phyloP scores from a whole-genome alignment of 2,888 invertebrate species.

The Chrysodeixis includens region DNA sequence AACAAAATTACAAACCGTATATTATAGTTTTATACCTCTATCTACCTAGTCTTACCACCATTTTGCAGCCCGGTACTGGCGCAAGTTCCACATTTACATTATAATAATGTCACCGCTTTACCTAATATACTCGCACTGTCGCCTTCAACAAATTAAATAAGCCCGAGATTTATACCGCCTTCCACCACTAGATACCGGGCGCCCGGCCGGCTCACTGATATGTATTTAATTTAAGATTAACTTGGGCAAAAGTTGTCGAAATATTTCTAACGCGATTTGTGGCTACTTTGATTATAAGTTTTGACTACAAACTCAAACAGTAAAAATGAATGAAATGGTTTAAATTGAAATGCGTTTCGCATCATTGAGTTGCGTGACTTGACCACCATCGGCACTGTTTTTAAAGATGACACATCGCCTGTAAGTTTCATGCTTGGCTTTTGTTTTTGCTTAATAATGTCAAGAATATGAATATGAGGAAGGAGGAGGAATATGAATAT shows the following conservation, averaged over 20 bases:
- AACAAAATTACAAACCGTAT: background rate
- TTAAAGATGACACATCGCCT: too few relatives aligned
- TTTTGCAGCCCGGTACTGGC: background rate
- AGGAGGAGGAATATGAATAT: too few relatives aligned
- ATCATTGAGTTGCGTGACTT: too few relatives aligned
- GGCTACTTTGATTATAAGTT: too few relatives aligned
- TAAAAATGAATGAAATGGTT: too few relatives aligned
- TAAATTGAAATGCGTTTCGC: too few relatives aligned
- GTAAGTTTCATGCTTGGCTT: too few relatives aligned
- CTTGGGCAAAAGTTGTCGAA: background rate
- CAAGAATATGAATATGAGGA: too few relatives aligned
- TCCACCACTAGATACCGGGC: conserved; percentile 6
- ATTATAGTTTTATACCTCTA: background rate
- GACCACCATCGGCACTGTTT: too few relatives aligned
- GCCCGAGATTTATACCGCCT: conserved; percentile 28
- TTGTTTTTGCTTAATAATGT: too few relatives aligned
- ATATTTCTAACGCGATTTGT: background rate
- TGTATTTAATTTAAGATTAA: background rate
- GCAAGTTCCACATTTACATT: conserved; percentile 23
- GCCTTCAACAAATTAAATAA: conserved; percentile 41
- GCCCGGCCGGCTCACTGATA: background rate
- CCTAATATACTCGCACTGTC: conserved; percentile 39
- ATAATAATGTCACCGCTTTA: conserved; percentile 33
- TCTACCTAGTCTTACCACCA: background rate
- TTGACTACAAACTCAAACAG: too few relatives aligned